These are phyloP conservation scores for Buceros bicornis DNA, from an alignment of 2,797 vertebrate genomes.

Conservation along the genomic window DNA sequence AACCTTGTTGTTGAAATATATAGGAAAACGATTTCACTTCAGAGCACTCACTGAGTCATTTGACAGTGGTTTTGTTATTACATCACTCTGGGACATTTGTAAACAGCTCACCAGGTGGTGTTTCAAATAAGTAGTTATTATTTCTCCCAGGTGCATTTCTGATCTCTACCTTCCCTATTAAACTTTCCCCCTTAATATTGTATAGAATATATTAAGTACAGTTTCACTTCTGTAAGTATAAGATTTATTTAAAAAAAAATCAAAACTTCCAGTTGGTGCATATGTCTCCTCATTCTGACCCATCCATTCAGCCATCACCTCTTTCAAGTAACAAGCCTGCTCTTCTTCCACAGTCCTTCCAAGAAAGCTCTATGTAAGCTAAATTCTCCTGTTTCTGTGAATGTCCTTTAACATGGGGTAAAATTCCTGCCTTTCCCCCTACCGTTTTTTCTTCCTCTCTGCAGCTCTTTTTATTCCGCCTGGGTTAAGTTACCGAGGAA, in stretches of 20 bases:
- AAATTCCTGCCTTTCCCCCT: not conserved
- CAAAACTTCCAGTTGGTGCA: not conserved
- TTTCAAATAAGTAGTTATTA: not conserved
- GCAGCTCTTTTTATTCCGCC: not conserved
- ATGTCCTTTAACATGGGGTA: not conserved
- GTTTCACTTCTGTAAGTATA: not conserved
- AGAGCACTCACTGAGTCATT: not conserved
- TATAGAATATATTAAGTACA: not conserved
- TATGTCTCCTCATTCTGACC: not conserved
- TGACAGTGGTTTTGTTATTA: not conserved
- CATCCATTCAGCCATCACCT: not conserved
- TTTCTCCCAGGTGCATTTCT: not conserved
- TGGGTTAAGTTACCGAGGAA: not conserved
- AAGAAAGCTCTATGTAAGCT: not conserved
- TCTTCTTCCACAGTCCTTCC: not conserved
- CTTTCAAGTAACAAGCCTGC: not conserved
- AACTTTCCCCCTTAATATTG: not conserved
- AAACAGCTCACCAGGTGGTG: not conserved
- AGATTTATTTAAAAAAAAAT: not conserved
- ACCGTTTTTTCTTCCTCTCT: not conserved
- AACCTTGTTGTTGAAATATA: not conserved
- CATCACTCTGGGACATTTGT: not conserved
- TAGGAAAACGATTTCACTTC: not conserved
- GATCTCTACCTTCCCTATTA: not conserved
- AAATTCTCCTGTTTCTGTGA: not conserved